Conservation (phyloP, 2,113 vertebrate genomes). For the Empidonax traillii region DNA sequence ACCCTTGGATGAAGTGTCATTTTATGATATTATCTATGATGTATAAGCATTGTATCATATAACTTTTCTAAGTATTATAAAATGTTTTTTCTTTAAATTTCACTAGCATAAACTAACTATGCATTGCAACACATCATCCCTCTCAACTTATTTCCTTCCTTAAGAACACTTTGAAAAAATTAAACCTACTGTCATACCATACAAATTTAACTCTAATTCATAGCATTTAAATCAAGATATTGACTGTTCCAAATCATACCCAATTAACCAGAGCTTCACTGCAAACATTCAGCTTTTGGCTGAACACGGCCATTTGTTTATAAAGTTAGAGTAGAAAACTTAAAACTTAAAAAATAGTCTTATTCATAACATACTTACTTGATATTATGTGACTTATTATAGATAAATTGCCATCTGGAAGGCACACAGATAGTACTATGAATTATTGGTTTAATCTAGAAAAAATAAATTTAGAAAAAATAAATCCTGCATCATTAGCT, state of each 20-base stretch:
- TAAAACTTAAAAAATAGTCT: neutral
- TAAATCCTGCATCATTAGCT: neutral
- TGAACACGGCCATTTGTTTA: neutral
- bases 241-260: neutral
- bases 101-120: neutral
- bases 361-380: constrained; percentile 67
- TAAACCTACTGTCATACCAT: neutral
- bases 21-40: neutral
- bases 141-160: neutral
- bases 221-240: neutral
- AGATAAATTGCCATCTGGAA: constrained; percentile 76
- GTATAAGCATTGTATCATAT: neutral
- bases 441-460: constrained; percentile 79
- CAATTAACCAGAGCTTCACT: neutral
- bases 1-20: neutral
- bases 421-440: constrained; percentile 75
- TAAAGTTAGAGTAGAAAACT: neutral
- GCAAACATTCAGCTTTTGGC: neutral
- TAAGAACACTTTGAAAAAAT: neutral
- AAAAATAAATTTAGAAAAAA: constrained; percentile 44
- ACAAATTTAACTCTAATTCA: neutral
- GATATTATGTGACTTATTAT: constrained; percentile 70
- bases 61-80: neutral
- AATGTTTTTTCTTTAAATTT: neutral
- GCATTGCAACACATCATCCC: neutral